These are phyloP conservation scores for Percopsis transmontana DNA, from an alignment of 2,113 vertebrate genomes.

Conservation along the genomic window DNA sequence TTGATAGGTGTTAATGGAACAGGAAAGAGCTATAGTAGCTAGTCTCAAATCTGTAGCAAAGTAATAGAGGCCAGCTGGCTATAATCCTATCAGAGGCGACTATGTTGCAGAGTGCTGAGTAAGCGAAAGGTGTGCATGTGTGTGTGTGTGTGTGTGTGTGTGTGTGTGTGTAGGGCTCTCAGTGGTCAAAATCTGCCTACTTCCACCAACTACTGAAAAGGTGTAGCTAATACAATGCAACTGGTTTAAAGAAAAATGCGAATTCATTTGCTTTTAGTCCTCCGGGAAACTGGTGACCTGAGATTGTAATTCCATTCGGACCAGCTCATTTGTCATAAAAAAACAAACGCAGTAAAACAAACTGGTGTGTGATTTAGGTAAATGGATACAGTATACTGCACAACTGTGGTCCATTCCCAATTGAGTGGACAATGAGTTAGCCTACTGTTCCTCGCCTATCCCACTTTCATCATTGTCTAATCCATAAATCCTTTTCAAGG, in stretches of 20 bases:
- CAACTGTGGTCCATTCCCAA: neutral
- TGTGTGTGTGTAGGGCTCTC: neutral
- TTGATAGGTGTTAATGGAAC: slow-evolving; percentile 18
- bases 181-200: too few relatives aligned
- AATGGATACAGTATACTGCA: neutral
- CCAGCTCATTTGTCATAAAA: neutral
- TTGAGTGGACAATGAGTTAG: slow-evolving; percentile 26
- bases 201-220: too few relatives aligned
- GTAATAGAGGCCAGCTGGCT: slow-evolving; percentile 7
- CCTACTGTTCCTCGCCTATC: slow-evolving; percentile 41
- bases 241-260: too few relatives aligned
- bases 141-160: neutral
- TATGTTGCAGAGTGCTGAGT: slow-evolving; percentile 70
- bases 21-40: slow-evolving; percentile 31
- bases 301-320: too few relatives aligned
- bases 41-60: slow-evolving; percentile 49
- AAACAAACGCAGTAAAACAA: neutral
- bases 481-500: slow-evolving; percentile 76
- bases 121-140: slow-evolving; percentile 22
- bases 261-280: too few relatives aligned
- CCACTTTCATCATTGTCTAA: slow-evolving; percentile 61
- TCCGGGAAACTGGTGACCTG: too few relatives aligned
- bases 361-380: too few relatives aligned
- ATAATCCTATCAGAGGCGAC: slow-evolving; percentile 77
- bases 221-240: too few relatives aligned